Percentiles rank a stretch among this genome's conserved stretches.
Evolutionary conservation across 1,140 invertebrate species (phyloP).

Genomic region (Drosophila serrata): DNA sequence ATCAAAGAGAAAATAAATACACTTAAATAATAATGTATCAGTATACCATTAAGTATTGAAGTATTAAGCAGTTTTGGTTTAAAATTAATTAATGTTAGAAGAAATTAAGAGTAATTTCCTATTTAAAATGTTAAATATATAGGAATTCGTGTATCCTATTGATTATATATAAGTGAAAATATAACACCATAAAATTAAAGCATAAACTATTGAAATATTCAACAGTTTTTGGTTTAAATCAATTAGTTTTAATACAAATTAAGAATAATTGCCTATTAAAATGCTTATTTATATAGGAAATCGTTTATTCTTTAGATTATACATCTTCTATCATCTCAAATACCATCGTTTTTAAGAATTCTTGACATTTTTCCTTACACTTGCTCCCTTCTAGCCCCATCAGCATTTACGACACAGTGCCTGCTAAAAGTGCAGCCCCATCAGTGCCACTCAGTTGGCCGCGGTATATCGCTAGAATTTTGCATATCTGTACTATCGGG

Average conservation of each 20-base stretch:
- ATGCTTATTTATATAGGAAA: too few relatives aligned
- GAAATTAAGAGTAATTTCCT: not conserved
- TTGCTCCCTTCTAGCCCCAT: not conserved
- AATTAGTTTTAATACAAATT: too few relatives aligned
- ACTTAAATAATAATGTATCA: not conserved
- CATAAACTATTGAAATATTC: too few relatives aligned
- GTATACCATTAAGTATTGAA: too few relatives aligned
- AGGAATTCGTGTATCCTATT: too few relatives aligned
- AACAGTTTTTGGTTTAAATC: too few relatives aligned
- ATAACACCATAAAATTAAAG: too few relatives aligned
- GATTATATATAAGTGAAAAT: too few relatives aligned
- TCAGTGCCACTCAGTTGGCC: conserved; percentile 47
- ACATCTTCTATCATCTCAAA: not conserved
- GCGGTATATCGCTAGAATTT: conserved; percentile 22
- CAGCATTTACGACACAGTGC: conserved; percentile 27
- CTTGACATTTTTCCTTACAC: not conserved
- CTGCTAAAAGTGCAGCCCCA: conserved; percentile 26
- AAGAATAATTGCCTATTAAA: too few relatives aligned
- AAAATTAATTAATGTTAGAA: not conserved
- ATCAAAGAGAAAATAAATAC: not conserved
- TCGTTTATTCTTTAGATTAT: not conserved
- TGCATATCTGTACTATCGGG: conserved; percentile 36
- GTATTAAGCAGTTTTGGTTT: not conserved
- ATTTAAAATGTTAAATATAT: not conserved
- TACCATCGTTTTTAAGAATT: too few relatives aligned